Percentiles rank a stretch among this genome's conserved stretches.
Conservation (phyloP, 1,140 invertebrate genomes). For the Capitella teleta region DNA sequence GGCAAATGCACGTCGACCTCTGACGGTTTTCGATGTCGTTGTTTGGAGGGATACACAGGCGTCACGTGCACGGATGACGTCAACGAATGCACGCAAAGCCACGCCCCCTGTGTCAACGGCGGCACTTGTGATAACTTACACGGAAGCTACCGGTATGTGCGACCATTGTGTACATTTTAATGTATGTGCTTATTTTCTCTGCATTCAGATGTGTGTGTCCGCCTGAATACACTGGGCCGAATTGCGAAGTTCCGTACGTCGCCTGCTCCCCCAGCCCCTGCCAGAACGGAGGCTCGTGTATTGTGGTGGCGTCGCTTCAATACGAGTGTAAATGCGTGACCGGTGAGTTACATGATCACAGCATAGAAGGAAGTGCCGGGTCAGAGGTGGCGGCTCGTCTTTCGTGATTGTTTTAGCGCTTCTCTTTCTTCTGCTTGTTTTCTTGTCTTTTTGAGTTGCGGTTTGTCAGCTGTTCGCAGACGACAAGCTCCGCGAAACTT, state of each 20-base stretch:
- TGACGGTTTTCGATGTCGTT: slow-evolving; percentile 49
- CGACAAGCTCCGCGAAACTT: too few species aligned
- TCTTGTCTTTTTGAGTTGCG: too few species aligned
- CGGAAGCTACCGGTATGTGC: slow-evolving; percentile 68
- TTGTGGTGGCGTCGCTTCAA: slow-evolving; percentile 39
- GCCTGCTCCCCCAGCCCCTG: slow-evolving; percentile 54
- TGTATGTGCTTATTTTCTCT: slow-evolving; percentile 6
- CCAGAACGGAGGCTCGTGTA: slow-evolving; percentile 55
- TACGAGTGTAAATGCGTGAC: slow-evolving; percentile 44
- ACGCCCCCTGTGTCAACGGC: slow-evolving; percentile 78
- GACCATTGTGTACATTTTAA: neutral
- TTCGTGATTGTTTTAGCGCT: too few species aligned
- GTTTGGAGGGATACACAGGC: slow-evolving; percentile 26
- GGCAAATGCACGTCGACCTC: slow-evolving; percentile 36
- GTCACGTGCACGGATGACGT: slow-evolving; percentile 75
- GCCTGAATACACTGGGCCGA: slow-evolving; percentile 8
- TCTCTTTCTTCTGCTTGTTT: too few species aligned
- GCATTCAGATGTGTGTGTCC: slow-evolving; percentile 15
- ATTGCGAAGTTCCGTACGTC: slow-evolving; percentile 15
- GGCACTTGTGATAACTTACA: slow-evolving; percentile 68
- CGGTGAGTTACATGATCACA: too few species aligned
- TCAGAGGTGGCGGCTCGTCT: too few species aligned
- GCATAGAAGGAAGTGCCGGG: too few species aligned
- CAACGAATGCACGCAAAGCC: slow-evolving; percentile 67
- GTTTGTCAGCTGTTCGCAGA: too few species aligned